Evolutionary conservation across 2,797 vertebrate species (phyloP), one percentile per base, ranked within the genome.

Genomic region (Choloepus didactylus): DNA sequence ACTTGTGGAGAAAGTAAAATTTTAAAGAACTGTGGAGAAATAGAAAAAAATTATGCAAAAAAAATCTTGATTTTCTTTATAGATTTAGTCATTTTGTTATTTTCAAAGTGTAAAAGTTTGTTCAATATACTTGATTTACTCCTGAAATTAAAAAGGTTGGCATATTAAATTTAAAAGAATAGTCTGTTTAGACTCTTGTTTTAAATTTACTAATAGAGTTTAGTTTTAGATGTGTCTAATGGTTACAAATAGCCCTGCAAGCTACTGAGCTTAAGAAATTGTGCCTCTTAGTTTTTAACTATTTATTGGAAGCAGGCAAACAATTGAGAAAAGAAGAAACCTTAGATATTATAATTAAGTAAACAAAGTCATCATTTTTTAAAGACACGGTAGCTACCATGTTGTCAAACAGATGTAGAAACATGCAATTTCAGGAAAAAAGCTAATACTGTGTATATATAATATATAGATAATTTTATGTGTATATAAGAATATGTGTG

Each of bases 191-290:
- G 14, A 38, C 27, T 94, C 15, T 75, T 59, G 76, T 89, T 94
- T 88, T 51, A 89, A 89, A 89, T 73, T 69, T 79, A 49, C 25
- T 79, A 35, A 21, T 9, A 56, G 5, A 35, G 38, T 88, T 89
- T 88, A 70, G 19, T 81, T 87, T 94, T 49, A 72, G 9, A n/a
- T 86, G 19, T 79, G 29, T 88, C 96, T 83, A 51, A 59, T 88
- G 81, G 16, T 90, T 92, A 77, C 60, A 87, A 91, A 91, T 82
- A 62, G 3, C 21, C 82, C 8, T 35, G 12, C 2, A 86, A 86
- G n/a, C 0, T 92, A 12, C 23, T 88, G 62, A 85, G 14, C 25
- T 83, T 93, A 81, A 84, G 54, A 87, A 67, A 75, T 41, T 83
- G 9, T 83, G 51, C 12, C 23, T 51, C 18, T 46, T 79, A 75